Base-by-base conservation (phyloP, 2,888 invertebrate genomes). In the Abscondita cerata region DNA sequence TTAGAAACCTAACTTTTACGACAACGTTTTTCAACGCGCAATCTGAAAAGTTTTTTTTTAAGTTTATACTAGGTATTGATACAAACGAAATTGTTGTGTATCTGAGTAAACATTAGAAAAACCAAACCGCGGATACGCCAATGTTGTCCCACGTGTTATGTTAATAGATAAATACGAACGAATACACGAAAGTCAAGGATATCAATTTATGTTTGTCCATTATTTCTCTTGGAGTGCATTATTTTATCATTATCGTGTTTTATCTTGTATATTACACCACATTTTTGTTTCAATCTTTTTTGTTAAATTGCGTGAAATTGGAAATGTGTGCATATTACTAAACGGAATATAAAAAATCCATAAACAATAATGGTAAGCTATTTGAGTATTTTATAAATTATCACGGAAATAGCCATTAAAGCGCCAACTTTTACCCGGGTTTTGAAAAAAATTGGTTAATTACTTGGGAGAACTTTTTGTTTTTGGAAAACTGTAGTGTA, bases 161-260 rank as follows among this genome's bases (percentile, higher is more conserved):
- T 65, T 70, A 73, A 44, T 44, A 44, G 44, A 44, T 44, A 44
- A 74, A 73, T 74, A 72, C 61, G 60, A 71, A 72, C 62, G 62
- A 71, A 66, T 55, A 64, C 60, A 71, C 73, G 73, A 75, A 75
- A 76, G 75, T 76, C 76, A 76, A 76, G 76, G 76, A 75, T 76
- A 70, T 66, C 62, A 65, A 71, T 54, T 62, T 60, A 48, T 66
- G 58, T 51, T 57, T 68, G 69, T 68, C 68, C 34, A 66, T 69
- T 68, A 68, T 67, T 72, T 71, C 72, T 72, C 70, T 70, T 18
- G 44, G 11, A 44, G 44, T 18, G 44, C 18, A 6, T 44, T 11
- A 15, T 19, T n/a, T 36, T 12, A 36, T 25, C 69, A 70, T 31
- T 60, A 64, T 61, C 65, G 60, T 57, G 11, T 38, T 31, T 19